These are phyloP conservation scores for Timandra comae DNA, from an alignment of 2,888 invertebrate genomes.

Conservation along the genomic window DNA sequence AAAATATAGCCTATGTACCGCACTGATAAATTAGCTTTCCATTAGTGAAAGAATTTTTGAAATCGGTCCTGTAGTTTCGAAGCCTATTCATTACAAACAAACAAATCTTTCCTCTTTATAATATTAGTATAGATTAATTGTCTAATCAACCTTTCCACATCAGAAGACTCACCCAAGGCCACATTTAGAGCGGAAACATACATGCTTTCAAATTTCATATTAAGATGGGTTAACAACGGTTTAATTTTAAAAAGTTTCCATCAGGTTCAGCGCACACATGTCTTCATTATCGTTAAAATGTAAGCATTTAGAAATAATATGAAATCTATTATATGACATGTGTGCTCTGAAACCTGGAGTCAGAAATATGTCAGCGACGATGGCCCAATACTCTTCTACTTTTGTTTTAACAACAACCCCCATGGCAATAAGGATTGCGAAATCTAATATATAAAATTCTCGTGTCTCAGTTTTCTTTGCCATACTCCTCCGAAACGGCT, in stretches of 20 bases:
- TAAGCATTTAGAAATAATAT: slow-evolving; percentile 2
- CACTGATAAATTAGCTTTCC: no score
- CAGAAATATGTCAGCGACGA: slow-evolving; percentile 2
- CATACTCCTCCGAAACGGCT: no score
- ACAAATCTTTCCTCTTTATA: no score
- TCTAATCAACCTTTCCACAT: slow-evolving; percentile 27
- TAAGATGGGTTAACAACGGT: slow-evolving; percentile 4
- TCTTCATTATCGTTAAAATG: slow-evolving; percentile 5
- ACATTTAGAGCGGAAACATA: slow-evolving; percentile 18
- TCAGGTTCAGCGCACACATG: slow-evolving; percentile 1
- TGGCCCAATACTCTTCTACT: slow-evolving; percentile 7
- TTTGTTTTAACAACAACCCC: slow-evolving; percentile 7
- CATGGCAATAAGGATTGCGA: slow-evolving; percentile 7
- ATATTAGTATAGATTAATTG: no score
- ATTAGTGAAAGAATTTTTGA: no score
- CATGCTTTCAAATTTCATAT: slow-evolving; percentile 3
- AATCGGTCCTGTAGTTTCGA: no score
- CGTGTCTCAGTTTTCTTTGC: no score
- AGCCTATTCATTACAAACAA: no score
- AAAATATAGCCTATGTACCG: no score
- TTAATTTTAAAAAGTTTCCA: slow-evolving; percentile 5
- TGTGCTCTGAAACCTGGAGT: slow-evolving; percentile 5
- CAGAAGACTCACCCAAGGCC: slow-evolving; percentile 19
- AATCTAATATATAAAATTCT: no score
- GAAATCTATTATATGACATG: slow-evolving; percentile 3